Conservation (phyloP, 2,113 vertebrate genomes). For the Ariopsis seemanni region DNA sequence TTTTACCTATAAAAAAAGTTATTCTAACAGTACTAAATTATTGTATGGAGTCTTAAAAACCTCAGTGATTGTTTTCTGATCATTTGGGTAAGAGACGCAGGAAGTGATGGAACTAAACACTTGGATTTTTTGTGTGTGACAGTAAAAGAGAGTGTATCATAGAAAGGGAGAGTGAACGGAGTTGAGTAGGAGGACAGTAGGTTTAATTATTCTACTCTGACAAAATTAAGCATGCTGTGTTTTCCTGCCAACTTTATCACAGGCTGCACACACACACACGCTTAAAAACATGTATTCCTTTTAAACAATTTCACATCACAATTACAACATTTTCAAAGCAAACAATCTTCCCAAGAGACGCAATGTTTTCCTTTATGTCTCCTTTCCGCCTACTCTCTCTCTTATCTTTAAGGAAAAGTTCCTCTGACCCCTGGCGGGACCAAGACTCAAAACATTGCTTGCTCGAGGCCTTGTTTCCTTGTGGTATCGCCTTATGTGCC, state of each 20-base stretch:
- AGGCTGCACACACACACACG: slow-evolving; percentile 25
- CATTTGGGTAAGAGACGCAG: slow-evolving; percentile 14
- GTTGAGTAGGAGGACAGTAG: slow-evolving; percentile 7
- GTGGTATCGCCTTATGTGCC: slow-evolving; percentile 16
- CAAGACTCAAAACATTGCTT: slow-evolving; percentile 39
- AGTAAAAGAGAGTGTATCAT: slow-evolving; percentile 6
- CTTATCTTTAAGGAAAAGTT: slow-evolving; percentile 57
- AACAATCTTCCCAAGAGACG: slow-evolving; percentile 38
- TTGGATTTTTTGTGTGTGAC: slow-evolving; percentile 2
- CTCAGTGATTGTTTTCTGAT: slow-evolving; percentile 7
- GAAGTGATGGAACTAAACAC: slow-evolving; percentile 31
- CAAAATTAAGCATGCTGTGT: slow-evolving; percentile 38
- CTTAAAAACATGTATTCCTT: slow-evolving; percentile 15
- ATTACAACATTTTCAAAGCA: slow-evolving; percentile 37
- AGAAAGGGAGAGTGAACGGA: slow-evolving; percentile 9
- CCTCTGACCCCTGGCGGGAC: slow-evolving; percentile 50
- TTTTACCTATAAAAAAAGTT: background rate
- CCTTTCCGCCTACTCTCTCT: slow-evolving; percentile 37
- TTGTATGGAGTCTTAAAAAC: background rate
- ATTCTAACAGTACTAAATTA: background rate
- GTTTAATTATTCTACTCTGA: slow-evolving; percentile 29
- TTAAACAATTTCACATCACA: slow-evolving; percentile 32
- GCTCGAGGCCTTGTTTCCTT: slow-evolving; percentile 41
- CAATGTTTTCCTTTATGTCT: slow-evolving; percentile 44
- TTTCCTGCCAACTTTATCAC: slow-evolving; percentile 35